A percentile compares a stretch with the other conserved stretches of the same genome.
phyloP scores from a whole-genome alignment of 2,113 vertebrate genomes.

The Malurus alboscapulatus region DNA sequence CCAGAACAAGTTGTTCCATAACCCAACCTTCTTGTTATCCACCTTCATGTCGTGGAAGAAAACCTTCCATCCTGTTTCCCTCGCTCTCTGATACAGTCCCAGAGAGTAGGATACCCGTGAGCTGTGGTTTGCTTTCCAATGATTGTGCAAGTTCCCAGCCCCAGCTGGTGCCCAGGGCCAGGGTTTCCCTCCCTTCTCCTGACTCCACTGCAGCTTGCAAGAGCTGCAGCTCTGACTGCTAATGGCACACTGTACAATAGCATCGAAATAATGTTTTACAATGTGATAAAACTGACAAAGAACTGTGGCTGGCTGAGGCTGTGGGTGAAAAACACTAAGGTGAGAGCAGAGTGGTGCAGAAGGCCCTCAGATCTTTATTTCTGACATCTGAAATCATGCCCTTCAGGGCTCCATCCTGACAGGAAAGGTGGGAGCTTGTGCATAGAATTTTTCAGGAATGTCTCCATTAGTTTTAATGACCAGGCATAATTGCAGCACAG shows the following conservation, averaged over 20 bases:
- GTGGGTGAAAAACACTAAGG: neutral
- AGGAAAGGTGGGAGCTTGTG: neutral
- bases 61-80: neutral
- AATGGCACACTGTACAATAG: neutral
- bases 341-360: rapidly evolving
- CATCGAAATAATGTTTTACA: neutral
- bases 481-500: neutral
- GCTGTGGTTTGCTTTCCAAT: neutral
- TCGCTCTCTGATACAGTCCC: neutral
- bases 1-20: neutral
- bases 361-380: neutral
- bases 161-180: neutral
- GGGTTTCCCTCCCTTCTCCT: neutral
- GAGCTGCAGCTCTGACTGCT: neutral
- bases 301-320: neutral
- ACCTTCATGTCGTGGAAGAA: neutral
- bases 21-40: neutral
- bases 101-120: neutral
- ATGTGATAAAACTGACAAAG: neutral
- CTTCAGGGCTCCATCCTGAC: neutral
- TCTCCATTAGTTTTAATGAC: neutral
- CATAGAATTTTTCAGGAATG: neutral
- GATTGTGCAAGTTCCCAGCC: neutral
- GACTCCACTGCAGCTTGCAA: neutral
- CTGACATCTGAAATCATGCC: neutral